Conservation (phyloP, 1,140 invertebrate species). For the Lordiphosa collinella region DNA sequence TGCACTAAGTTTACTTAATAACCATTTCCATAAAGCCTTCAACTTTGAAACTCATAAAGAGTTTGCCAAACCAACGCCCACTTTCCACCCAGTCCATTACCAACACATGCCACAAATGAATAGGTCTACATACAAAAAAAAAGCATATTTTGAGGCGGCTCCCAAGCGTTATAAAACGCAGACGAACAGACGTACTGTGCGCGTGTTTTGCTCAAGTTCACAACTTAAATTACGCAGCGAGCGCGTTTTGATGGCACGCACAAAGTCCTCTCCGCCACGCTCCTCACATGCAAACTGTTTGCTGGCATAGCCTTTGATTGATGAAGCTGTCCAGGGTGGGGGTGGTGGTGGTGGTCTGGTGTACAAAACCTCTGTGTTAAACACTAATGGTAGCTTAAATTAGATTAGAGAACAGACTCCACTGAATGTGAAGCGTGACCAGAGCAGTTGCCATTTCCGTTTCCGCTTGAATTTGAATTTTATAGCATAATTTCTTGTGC, state of each 20-base stretch:
- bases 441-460: slow-evolving; percentile 55
- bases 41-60: slow-evolving; percentile 10
- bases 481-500: slow-evolving; percentile 39
- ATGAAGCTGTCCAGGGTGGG: slow-evolving; percentile 42
- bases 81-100: slow-evolving; percentile 21
- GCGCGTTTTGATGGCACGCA: slow-evolving; percentile 37
- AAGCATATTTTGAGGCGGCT: slow-evolving; percentile 51
- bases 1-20: slow-evolving; percentile 2
- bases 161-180: slow-evolving; percentile 13
- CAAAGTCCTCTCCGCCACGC: not conserved
- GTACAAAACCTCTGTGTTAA: slow-evolving; percentile 46
- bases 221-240: slow-evolving; percentile 62
- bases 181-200: slow-evolving; percentile 3
- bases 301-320: slow-evolving; percentile 58
- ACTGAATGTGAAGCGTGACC: slow-evolving; percentile 45
- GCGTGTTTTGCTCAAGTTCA: slow-evolving; percentile 65
- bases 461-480: slow-evolving; percentile 48
- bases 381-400: slow-evolving; percentile 75
- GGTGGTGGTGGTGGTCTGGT: slow-evolving; percentile 7
- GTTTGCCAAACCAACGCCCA: slow-evolving; percentile 4
- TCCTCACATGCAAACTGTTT: slow-evolving; percentile 5
- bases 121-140: slow-evolving; percentile 15
- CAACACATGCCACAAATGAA: slow-evolving; percentile 55
- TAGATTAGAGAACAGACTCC: slow-evolving; percentile 51
- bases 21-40: not conserved